These are phyloP conservation scores for Strigamia transsilvanica DNA, from an alignment of 2,888 invertebrate genomes.

Conservation along the genomic window DNA sequence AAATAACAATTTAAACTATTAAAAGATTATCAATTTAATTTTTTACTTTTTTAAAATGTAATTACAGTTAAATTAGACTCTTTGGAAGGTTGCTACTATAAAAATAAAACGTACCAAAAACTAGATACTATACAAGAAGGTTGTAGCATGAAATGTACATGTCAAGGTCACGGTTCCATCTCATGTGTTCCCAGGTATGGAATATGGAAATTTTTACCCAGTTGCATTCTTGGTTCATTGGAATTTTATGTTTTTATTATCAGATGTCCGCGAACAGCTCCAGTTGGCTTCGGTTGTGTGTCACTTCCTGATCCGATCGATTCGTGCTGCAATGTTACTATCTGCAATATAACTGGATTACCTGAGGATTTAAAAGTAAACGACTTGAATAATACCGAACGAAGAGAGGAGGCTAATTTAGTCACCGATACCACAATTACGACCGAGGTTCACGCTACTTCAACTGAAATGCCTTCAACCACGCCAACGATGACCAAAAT, in stretches of 20 bases:
- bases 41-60: neutral
- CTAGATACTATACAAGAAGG: slow-evolving; percentile 80
- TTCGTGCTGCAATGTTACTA: slow-evolving; percentile 82
- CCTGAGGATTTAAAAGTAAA: slow-evolving; percentile 25
- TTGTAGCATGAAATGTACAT: slow-evolving; percentile 81
- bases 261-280: slow-evolving; percentile 50
- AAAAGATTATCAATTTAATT: neutral
- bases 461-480: neutral
- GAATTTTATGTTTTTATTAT: slow-evolving; percentile 12
- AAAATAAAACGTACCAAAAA: slow-evolving; percentile 75
- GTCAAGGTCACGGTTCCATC: slow-evolving; percentile 76
- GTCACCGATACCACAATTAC: slow-evolving; percentile 8
- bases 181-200: slow-evolving; percentile 76
- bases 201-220: slow-evolving; percentile 39
- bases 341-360: slow-evolving; percentile 72
- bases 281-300: slow-evolving; percentile 71
- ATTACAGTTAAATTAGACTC: slow-evolving; percentile 56
- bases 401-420: neutral
- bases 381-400: neutral
- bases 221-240: neutral
- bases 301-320: slow-evolving; percentile 83
- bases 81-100: slow-evolving; percentile 71
- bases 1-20: neutral
- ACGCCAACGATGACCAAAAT: neutral
- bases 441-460: neutral